These are phyloP conservation scores for Micronisus gabar DNA, from an alignment of 2,113 vertebrate genomes.

Conservation along the genomic window DNA sequence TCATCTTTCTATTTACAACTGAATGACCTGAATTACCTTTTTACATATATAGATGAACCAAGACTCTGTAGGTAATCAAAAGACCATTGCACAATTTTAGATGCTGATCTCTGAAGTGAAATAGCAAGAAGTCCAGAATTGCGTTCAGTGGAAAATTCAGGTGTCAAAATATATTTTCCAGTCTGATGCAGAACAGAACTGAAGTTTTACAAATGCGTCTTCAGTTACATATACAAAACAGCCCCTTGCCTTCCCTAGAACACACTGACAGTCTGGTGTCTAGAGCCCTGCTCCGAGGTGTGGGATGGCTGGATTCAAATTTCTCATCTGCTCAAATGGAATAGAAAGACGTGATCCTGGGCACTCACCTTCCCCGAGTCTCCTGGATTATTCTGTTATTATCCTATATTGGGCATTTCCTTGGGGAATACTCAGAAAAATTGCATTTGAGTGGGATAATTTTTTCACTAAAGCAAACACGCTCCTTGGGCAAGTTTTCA, in stretches of 20 bases:
- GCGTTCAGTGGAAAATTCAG: background rate
- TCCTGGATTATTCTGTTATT: background rate
- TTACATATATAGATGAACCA: background rate
- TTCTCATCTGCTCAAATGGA: background rate
- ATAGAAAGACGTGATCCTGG: background rate
- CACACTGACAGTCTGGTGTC: background rate
- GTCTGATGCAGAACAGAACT: background rate
- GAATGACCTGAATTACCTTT: background rate
- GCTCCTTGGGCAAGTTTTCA: background rate
- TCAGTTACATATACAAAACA: background rate
- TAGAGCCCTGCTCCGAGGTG: background rate
- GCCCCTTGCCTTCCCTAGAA: background rate
- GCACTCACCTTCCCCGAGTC: background rate
- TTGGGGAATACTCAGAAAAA: background rate
- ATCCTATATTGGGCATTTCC: background rate
- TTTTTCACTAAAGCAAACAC: background rate
- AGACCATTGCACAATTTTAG: background rate
- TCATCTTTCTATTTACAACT: background rate
- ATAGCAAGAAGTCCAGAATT: background rate
- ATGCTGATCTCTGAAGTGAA: background rate
- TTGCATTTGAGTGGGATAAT: background rate
- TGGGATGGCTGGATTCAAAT: background rate
- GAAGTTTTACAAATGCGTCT: background rate
- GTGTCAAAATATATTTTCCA: background rate
- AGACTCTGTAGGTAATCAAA: background rate